phyloP scores from a whole-genome alignment of 2,113 vertebrate genomes.

The Microcebus griseorufus region DNA sequence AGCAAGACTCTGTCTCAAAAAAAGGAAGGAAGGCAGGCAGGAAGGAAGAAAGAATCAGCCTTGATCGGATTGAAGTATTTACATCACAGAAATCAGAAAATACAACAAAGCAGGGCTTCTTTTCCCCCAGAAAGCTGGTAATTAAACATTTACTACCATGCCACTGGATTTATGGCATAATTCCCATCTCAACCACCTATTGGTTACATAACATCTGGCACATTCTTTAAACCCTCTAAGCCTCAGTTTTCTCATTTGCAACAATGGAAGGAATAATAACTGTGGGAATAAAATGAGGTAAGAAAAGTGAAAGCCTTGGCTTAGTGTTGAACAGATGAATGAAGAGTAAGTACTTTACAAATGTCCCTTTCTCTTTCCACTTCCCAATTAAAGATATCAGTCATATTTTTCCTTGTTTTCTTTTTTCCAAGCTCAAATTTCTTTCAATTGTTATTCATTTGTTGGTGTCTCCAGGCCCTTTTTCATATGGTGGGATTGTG shows the following conservation, averaged over 20 bases:
- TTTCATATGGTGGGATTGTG: not conserved
- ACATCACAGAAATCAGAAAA: not conserved
- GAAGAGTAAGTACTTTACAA: not conserved
- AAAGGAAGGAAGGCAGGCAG: no score
- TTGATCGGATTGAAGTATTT: not conserved
- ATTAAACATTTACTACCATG: not conserved
- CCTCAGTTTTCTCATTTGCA: not conserved
- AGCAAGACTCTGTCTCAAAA: no score
- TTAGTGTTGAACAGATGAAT: not conserved
- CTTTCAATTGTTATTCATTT: not conserved
- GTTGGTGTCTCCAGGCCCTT: not conserved
- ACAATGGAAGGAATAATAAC: not conserved
- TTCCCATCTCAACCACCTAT: not conserved
- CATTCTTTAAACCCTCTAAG: not conserved
- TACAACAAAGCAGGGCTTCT: not conserved
- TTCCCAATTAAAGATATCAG: not conserved
- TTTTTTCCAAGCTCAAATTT: not conserved
- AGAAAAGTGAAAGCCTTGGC: not conserved
- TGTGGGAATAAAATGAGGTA: not conserved
- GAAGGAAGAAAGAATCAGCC: no score
- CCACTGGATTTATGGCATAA: not conserved
- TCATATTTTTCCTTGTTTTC: not conserved
- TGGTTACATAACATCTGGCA: not conserved
- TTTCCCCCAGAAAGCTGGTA: not conserved
- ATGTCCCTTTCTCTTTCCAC: not conserved